Percentiles rank a stretch among this genome's conserved stretches.
phyloP scores from a whole-genome alignment of 1,140 invertebrate species.

The Sinonovacula constricta region DNA sequence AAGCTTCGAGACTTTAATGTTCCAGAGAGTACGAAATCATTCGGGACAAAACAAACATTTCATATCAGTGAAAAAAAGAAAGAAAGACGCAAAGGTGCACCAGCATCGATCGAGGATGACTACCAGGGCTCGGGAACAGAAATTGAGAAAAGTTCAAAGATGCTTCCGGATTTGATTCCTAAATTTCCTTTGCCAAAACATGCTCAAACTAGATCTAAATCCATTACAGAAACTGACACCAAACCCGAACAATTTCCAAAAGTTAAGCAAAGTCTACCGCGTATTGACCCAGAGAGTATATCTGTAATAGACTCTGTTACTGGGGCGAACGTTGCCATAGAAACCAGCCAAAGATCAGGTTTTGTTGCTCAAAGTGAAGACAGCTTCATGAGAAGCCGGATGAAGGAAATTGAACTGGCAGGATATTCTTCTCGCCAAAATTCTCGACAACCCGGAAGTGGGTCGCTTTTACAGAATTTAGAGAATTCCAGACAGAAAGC shows the following conservation, averaged over 20 bases:
- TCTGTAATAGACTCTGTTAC: slow-evolving; percentile 31
- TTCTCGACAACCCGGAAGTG: too few species aligned
- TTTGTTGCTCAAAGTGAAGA: too few species aligned
- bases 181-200: not conserved
- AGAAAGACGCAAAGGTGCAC: not conserved
- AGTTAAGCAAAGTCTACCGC: slow-evolving; percentile 8
- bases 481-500: too few species aligned
- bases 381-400: too few species aligned
- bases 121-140: not conserved
- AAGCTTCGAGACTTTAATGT: not conserved
- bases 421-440: too few species aligned
- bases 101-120: not conserved
- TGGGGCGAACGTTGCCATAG: slow-evolving; percentile 9
- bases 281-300: slow-evolving; percentile 18
- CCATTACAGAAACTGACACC: not conserved
- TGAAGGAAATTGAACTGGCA: too few species aligned
- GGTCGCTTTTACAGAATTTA: too few species aligned
- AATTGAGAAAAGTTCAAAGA: not conserved
- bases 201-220: not conserved
- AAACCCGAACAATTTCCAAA: too few species aligned
- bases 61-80: not conserved
- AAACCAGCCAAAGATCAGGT: slow-evolving; percentile 24
- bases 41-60: slow-evolving; percentile 35
- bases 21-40: not conserved
- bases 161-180: not conserved